Conservation (phyloP, 1,140 invertebrate species). For the Euwallacea fornicatus region DNA sequence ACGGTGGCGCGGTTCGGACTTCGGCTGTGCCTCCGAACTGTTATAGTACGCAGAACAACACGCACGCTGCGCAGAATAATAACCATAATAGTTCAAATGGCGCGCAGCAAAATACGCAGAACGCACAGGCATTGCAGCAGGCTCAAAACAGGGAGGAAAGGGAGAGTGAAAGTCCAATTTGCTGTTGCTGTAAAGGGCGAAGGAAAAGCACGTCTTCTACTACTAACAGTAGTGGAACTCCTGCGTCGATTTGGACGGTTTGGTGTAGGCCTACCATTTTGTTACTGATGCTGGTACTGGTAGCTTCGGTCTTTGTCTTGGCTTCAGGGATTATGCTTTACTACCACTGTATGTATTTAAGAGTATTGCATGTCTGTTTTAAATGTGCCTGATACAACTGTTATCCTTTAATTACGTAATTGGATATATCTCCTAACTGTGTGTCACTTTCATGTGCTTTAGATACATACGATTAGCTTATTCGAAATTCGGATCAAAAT, state of each 20-base stretch:
- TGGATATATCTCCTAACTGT: constrained; percentile 24
- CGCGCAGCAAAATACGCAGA: constrained; percentile 28
- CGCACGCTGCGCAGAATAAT: constrained; percentile 23
- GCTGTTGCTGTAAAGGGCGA: constrained; percentile 14
- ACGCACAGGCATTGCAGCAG: constrained; percentile 24
- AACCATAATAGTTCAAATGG: constrained; percentile 16
- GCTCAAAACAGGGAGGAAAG: constrained; percentile 18
- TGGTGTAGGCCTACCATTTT: constrained; percentile 56
- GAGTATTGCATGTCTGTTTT: constrained; percentile 6
- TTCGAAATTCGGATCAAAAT: constrained; percentile 11
- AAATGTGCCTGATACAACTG: constrained; percentile 17
- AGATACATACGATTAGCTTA: constrained; percentile 15
- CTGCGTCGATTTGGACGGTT: constrained; percentile 46
- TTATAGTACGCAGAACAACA: constrained; percentile 20
- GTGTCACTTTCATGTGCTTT: constrained; percentile 24
- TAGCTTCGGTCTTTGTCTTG: constrained; percentile 56
- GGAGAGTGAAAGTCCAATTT: constrained; percentile 10
- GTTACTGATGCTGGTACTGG: constrained; percentile 53
- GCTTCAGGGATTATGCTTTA: constrained; percentile 57
- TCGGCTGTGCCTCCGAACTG: background rate
- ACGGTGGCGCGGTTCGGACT: constrained; percentile 53
- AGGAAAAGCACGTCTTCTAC: constrained; percentile 1
- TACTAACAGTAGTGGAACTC: constrained; percentile 18
- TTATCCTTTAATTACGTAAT: constrained; percentile 24
- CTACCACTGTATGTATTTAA: constrained; percentile 57